These are phyloP conservation scores for Parazoanthus swiftii DNA, from an alignment of 92 coral and sea anemone species.

Conservation along the genomic window DNA sequence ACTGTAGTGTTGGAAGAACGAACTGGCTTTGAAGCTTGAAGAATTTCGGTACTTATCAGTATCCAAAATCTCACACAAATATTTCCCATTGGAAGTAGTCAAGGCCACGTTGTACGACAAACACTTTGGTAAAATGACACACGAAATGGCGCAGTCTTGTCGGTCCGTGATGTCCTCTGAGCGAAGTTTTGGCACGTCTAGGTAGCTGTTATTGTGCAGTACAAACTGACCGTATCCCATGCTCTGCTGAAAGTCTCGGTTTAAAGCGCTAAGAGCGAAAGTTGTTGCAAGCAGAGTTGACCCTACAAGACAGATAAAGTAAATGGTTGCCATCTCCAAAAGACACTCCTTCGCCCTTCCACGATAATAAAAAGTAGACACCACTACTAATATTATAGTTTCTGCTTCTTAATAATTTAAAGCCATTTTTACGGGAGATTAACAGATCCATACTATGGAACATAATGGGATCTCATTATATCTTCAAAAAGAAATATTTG, in stretches of 20 bases:
- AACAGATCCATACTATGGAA: no score
- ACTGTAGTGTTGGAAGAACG: neutral
- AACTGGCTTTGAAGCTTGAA: neutral
- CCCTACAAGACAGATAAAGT: no score
- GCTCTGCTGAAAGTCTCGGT: neutral
- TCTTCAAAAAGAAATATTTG: no score
- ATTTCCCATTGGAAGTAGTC: neutral
- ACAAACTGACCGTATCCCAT: slow-evolving; percentile 16
- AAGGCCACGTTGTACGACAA: slow-evolving; percentile 10
- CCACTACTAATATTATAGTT: no score
- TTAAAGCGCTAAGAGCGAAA: no score
- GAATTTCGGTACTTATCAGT: slow-evolving; percentile 9
- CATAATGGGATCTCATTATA: no score
- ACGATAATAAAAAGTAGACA: no score
- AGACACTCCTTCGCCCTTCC: no score
- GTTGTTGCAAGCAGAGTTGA: no score
- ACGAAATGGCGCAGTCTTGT: neutral
- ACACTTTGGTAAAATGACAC: neutral
- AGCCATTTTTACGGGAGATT: no score
- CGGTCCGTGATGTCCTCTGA: neutral
- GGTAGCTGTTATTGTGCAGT: slow-evolving; percentile 18
- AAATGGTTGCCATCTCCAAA: no score
- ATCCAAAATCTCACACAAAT: slow-evolving; percentile 9
- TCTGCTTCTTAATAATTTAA: no score
- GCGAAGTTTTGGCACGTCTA: neutral